These are phyloP conservation scores for Lordiphosa clarofinis DNA, from an alignment of 1,140 invertebrate genomes.

Conservation along the genomic window DNA sequence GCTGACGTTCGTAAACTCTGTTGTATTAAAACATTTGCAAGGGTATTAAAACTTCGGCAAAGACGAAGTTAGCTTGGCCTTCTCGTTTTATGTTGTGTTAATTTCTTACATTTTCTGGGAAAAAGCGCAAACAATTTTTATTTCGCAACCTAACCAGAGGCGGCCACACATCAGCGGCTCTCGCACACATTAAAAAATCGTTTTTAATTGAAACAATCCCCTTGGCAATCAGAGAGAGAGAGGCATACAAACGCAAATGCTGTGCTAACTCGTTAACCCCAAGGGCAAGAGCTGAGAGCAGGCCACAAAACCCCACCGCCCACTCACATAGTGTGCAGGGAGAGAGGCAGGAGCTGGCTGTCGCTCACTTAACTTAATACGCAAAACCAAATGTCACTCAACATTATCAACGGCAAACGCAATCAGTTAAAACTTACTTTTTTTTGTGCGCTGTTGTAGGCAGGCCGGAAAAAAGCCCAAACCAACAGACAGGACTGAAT, in stretches of 20 bases:
- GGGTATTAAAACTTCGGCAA: no score
- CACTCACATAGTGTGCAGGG: background rate
- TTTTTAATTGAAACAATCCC: constrained; percentile 70
- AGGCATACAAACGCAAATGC: constrained; percentile 40
- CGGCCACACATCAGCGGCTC: constrained; percentile 14
- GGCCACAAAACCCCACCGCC: constrained; percentile 6
- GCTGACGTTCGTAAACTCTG: no score
- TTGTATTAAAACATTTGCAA: no score
- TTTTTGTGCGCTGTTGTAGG: constrained; percentile 34
- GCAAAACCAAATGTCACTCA: no score
- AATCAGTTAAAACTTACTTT: constrained; percentile 75
- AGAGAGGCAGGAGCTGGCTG: constrained; percentile 26
- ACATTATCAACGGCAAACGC: constrained; percentile 74
- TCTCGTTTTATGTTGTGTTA: no score
- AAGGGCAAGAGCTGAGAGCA: constrained; percentile 8
- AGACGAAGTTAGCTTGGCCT: no score
- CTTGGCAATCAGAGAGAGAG: constrained; percentile 43
- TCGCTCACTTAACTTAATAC: constrained; percentile 74
- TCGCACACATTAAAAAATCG: constrained; percentile 59
- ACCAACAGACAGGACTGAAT: constrained; percentile 29
- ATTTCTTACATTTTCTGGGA: constrained; percentile 35
- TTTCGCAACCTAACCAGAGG: constrained; percentile 12
- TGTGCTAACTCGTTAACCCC: constrained; percentile 33
- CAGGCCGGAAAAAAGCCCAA: constrained; percentile 29
- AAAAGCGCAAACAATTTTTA: constrained; percentile 12